A percentile compares a stretch with the other conserved stretches of the same genome.
Conservation (phyloP, 1,140 invertebrate genomes). For the Eriocheir sinensis region DNA sequence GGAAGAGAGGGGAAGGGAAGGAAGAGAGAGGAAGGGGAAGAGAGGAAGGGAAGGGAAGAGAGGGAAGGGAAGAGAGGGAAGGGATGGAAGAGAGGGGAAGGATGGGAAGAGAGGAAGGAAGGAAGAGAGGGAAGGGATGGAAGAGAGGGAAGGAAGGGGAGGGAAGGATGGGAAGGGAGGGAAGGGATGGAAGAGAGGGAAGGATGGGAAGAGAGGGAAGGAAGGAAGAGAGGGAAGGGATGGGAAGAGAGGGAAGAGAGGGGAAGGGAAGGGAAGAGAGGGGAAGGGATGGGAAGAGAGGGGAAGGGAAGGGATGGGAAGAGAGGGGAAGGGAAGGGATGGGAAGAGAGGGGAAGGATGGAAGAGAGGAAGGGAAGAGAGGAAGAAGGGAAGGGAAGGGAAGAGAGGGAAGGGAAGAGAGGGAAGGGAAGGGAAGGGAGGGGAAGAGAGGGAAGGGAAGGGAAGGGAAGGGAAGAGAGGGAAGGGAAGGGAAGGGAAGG, state of each 20-base stretch:
- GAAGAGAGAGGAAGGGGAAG: neutral
- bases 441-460: too few species aligned
- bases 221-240: too few species aligned
- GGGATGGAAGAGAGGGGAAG: neutral
- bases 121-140: neutral
- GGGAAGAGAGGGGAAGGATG: neutral
- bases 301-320: neutral
- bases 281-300: neutral
- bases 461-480: too few species aligned
- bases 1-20: neutral
- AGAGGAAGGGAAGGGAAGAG: neutral
- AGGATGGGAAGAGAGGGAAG: neutral
- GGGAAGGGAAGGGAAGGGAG: neutral
- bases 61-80: neutral
- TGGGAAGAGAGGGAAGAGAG: neutral
- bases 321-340: neutral
- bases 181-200: neutral
- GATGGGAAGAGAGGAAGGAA: neutral
- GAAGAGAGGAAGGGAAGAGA: neutral
- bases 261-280: neutral
- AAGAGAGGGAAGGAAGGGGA: neutral
- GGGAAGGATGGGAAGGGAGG: neutral
- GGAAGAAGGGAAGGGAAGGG: neutral
- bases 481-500: too few species aligned
- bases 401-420: neutral